Evolutionary conservation across 1,140 invertebrate species (phyloP).

Genomic region (Muscidifurax raptorellus): DNA sequence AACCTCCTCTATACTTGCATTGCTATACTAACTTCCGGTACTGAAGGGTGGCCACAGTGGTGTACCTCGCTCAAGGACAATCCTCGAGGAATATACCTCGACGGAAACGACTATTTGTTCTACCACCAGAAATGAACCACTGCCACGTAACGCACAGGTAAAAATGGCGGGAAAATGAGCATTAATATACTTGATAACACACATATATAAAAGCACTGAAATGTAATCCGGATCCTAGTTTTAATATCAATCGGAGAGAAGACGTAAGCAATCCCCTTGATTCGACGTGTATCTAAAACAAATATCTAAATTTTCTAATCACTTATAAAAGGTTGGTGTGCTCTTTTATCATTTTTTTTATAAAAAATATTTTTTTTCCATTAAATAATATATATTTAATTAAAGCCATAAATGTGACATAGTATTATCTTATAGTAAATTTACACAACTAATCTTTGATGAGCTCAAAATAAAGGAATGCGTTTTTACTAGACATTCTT

Average conservation of each 20-base stretch:
- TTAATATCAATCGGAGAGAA: background rate
- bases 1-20: slow-evolving; percentile 69
- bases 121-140: slow-evolving; percentile 70
- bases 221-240: background rate
- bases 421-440: background rate
- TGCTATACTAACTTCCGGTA: slow-evolving; percentile 74
- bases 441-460: background rate
- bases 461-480: background rate
- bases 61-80: slow-evolving; percentile 72
- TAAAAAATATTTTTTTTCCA: no score
- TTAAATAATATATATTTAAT: no score
- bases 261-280: background rate
- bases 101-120: slow-evolving; percentile 70
- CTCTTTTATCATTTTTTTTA: background rate
- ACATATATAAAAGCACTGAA: background rate
- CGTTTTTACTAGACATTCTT: background rate
- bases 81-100: slow-evolving; percentile 72
- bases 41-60: slow-evolving; percentile 74
- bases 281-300: background rate
- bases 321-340: background rate
- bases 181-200: slow-evolving; percentile 33
- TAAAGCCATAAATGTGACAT: background rate
- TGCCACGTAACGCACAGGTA: slow-evolving; percentile 73
- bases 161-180: slow-evolving; percentile 56
- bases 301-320: background rate